phyloP scores from a whole-genome alignment of 2,113 vertebrate species.

The Pontoporia blainvillei region DNA sequence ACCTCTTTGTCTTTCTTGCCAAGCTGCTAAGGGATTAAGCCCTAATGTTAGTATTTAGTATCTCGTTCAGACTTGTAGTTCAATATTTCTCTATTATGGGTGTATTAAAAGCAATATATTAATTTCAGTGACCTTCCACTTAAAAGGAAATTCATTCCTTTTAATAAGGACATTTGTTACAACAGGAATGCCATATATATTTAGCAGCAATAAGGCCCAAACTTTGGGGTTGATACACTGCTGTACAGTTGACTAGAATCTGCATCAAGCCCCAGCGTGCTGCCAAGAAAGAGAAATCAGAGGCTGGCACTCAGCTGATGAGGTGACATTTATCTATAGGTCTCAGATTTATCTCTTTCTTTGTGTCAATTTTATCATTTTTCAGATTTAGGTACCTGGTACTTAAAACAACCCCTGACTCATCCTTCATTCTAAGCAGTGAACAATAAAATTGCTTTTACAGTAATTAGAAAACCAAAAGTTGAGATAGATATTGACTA shows the following conservation, averaged over 20 bases:
- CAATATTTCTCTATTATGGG: not conserved
- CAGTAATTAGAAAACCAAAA: not conserved
- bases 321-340: not conserved
- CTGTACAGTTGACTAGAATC: not conserved
- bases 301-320: not conserved
- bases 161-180: not conserved
- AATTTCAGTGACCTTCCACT: not conserved
- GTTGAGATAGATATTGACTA: not conserved
- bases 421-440: not conserved
- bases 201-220: not conserved
- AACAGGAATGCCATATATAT: not conserved
- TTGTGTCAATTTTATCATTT: not conserved
- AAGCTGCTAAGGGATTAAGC: not conserved
- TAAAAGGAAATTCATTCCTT: not conserved
- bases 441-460: not conserved
- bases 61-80: not conserved
- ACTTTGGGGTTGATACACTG: not conserved
- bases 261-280: not conserved
- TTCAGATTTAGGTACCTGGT: not conserved
- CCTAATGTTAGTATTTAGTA: not conserved
- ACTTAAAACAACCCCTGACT: not conserved
- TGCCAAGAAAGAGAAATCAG: not conserved
- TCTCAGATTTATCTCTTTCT: not conserved
- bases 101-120: not conserved
- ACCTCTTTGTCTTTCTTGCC: not conserved